A percentile compares a stretch with the other conserved stretches of the same genome.
phyloP scores from a whole-genome alignment of 2,113 vertebrate species.

The Hemiscyllium ocellatum region DNA sequence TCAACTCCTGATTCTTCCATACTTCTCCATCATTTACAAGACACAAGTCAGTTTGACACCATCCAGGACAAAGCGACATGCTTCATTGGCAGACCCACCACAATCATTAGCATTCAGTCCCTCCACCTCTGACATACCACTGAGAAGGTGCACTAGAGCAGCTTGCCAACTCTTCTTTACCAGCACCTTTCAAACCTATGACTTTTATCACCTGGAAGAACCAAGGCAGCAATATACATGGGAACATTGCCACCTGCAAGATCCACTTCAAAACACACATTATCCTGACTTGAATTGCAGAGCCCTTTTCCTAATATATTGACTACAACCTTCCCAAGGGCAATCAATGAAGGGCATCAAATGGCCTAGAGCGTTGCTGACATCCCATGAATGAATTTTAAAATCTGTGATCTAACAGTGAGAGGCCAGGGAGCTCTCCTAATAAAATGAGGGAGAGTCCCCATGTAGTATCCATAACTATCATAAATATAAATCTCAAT shows the following conservation, averaged over 20 bases:
- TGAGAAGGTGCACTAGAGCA: neutral
- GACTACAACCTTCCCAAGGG: neutral
- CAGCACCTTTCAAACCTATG: neutral
- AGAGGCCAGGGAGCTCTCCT: neutral
- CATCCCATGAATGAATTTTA: neutral
- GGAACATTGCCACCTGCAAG: neutral
- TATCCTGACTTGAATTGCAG: neutral
- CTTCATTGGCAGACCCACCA: neutral
- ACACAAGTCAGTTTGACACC: neutral
- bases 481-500: neutral
- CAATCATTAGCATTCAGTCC: neutral
- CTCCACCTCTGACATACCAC: neutral
- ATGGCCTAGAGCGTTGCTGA: neutral
- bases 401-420: neutral
- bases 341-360: neutral
- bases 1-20: neutral
- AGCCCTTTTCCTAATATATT: neutral
- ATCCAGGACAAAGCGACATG: neutral
- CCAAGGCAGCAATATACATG: neutral
- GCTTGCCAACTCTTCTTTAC: neutral
- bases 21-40: neutral
- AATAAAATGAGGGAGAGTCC: neutral
- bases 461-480: neutral
- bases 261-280: neutral
- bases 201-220: neutral